Evolutionary conservation across 37 sponge, comb jelly and placozoan genomes (phyloP).

Genomic region (Diacarnus erythraeanus): DNA sequence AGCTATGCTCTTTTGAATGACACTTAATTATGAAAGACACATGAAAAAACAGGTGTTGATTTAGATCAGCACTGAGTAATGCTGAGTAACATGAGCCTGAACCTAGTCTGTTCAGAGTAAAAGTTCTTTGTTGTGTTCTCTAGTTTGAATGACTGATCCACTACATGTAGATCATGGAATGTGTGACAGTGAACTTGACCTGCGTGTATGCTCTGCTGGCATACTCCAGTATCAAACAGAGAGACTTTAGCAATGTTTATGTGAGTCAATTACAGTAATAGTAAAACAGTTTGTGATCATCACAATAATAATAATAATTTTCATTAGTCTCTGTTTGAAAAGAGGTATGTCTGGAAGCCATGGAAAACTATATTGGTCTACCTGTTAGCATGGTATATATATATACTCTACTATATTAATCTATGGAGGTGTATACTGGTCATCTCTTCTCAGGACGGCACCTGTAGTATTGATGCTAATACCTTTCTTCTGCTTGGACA

Average conservation of each 20-base stretch:
- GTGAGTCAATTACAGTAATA: constrained; percentile 3
- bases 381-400: constrained; percentile 22
- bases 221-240: constrained; percentile 21
- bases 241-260: constrained; percentile 26
- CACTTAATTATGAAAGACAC: no score
- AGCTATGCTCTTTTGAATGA: no score
- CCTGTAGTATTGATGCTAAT: constrained; percentile 18
- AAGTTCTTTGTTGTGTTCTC: neutral
- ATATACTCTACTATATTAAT: no score
- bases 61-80: no score
- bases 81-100: no score
- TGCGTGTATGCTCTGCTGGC: constrained; percentile 41
- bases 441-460: neutral
- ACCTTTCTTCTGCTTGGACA: neutral
- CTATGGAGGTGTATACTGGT: no score
- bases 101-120: no score
- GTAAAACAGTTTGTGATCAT: no score
- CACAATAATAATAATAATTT: neutral
- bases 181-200: constrained; percentile 37
- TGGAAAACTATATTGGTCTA: constrained; percentile 16
- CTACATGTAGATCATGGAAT: constrained; percentile 45
- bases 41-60: no score
- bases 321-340: constrained; percentile 5
- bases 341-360: constrained; percentile 18
- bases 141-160: no score